These are phyloP conservation scores for Callorhinus ursinus DNA, from an alignment of 2,113 vertebrate genomes.

Conservation along the genomic window DNA sequence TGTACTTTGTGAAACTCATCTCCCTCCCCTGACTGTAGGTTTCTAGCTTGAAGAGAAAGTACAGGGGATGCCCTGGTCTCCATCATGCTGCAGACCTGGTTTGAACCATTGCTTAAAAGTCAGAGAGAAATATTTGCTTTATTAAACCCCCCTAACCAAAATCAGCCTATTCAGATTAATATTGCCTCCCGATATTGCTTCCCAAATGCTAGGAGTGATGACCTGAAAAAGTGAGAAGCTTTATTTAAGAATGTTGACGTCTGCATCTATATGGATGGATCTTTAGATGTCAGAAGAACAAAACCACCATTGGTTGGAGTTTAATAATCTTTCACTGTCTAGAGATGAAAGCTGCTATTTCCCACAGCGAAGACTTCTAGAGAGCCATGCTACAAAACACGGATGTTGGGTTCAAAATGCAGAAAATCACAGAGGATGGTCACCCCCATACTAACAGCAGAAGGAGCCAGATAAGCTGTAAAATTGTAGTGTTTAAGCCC, in stretches of 20 bases:
- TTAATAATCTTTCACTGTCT: slow-evolving; percentile 38
- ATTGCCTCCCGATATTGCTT: background rate
- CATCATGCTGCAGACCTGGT: background rate
- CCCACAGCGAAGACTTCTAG: background rate
- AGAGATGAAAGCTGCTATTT: slow-evolving; percentile 7
- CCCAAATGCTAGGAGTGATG: slow-evolving; percentile 56
- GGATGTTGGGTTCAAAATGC: background rate
- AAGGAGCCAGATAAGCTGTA: background rate
- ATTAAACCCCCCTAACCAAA: slow-evolving; percentile 1
- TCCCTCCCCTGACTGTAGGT: background rate
- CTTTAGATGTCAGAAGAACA: slow-evolving; percentile 35
- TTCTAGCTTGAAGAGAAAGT: background rate
- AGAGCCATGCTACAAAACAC: background rate
- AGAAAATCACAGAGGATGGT: background rate
- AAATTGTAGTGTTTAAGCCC: background rate
- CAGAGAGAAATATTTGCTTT: slow-evolving; percentile 38
- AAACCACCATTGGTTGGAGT: background rate
- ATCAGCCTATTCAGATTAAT: slow-evolving; percentile 28
- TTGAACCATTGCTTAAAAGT: background rate
- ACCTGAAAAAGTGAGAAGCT: slow-evolving; percentile 38
- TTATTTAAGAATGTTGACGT: slow-evolving; percentile 26
- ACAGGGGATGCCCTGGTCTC: background rate
- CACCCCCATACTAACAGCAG: background rate
- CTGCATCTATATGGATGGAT: background rate
- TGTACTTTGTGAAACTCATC: background rate